Conservation (phyloP, 2,113 vertebrate species). For the Ginglymostoma cirratum region DNA sequence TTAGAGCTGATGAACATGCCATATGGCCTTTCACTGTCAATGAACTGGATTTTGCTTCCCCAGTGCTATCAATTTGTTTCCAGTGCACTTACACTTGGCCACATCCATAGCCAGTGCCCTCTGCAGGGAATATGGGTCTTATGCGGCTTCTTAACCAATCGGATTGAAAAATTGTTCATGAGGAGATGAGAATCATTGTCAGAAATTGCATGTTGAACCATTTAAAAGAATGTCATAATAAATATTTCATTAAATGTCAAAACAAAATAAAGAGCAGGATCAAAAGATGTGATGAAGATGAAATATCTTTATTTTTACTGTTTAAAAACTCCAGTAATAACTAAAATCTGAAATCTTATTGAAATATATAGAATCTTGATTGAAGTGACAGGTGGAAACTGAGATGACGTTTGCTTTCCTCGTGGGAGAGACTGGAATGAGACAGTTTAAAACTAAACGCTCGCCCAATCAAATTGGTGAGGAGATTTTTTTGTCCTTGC, state of each 20-base stretch:
- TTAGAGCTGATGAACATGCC: not conserved
- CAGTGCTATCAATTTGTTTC: not conserved
- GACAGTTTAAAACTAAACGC: too few relatives aligned
- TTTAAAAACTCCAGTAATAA: not conserved
- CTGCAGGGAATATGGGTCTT: not conserved
- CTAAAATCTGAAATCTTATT: not conserved
- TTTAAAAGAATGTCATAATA: not conserved
- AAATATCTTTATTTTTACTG: not conserved
- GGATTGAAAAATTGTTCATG: not conserved
- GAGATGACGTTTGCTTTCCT: too few relatives aligned
- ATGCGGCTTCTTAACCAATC: not conserved
- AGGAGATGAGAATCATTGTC: not conserved
- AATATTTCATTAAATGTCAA: not conserved
- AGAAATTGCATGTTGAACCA: not conserved
- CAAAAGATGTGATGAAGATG: not conserved
- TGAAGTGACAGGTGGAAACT: too few relatives aligned
- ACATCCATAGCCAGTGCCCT: not conserved
- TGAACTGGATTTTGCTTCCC: not conserved
- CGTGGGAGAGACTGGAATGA: too few relatives aligned
- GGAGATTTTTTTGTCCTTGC: too few relatives aligned
- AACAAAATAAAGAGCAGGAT: not conserved
- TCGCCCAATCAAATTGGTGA: too few relatives aligned
- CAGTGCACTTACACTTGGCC: not conserved
- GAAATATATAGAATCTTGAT: too few relatives aligned
- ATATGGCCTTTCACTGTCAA: not conserved